Evolutionary conservation across 2,888 invertebrate genomes (phyloP).

Genomic region (Melangyna quadrimaculata): DNA sequence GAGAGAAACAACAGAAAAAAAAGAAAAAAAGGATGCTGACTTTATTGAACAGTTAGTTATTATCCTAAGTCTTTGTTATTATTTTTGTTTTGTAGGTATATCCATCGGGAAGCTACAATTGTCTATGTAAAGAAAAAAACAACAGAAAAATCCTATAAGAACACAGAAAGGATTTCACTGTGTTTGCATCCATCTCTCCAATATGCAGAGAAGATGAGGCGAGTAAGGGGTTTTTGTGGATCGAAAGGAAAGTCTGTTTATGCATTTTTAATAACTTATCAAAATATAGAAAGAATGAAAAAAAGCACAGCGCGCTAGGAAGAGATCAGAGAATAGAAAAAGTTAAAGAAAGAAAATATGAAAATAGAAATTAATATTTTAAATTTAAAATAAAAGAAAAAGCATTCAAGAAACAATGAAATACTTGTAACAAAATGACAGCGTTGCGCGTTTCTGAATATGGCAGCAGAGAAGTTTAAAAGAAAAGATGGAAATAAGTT

Average conservation of each 20-base stretch:
- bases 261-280: conserved; percentile 67
- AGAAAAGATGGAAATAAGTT: conserved; percentile 34
- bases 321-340: neutral
- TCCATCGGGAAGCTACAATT: neutral
- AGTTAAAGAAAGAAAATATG: neutral
- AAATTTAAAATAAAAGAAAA: conserved; percentile 6
- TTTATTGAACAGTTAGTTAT: conserved; percentile 66
- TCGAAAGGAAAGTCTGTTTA: neutral
- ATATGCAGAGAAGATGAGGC: too few species aligned
- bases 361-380: too few species aligned
- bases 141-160: neutral
- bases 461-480: conserved; percentile 37
- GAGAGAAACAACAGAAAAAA: neutral
- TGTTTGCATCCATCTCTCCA: neutral
- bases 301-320: neutral
- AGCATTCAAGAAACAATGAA: conserved; percentile 10
- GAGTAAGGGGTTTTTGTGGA: too few species aligned
- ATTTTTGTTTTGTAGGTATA: neutral
- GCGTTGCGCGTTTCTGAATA: conserved; percentile 14
- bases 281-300: conserved; percentile 47
- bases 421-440: neutral
- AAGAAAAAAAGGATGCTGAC: conserved; percentile 41
- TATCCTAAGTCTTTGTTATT: conserved; percentile 28
- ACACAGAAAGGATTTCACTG: neutral
- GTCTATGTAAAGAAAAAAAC: neutral